Percentiles rank a stretch among this genome's conserved stretches.
Evolutionary conservation across 1,140 invertebrate genomes (phyloP).

Genomic region (Penaeus vannamei): DNA sequence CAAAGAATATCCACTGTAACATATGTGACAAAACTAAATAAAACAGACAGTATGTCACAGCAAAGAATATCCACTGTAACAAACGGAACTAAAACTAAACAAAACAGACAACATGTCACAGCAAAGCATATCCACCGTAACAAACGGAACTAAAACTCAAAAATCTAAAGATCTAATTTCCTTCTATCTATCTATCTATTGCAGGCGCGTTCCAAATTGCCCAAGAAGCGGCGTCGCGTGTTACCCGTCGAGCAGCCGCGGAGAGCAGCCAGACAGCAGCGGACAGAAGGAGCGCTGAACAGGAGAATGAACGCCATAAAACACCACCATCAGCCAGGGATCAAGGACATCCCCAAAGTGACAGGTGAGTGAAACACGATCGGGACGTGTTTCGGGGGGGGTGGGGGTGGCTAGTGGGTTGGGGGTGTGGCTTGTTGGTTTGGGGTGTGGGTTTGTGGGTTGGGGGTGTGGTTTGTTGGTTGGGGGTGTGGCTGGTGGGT

Average conservation of each 20-base stretch:
- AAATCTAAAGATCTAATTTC: no score
- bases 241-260: slow-evolving; percentile 86
- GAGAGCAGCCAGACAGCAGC: slow-evolving; percentile 66
- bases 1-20: no score
- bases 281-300: slow-evolving; percentile 68
- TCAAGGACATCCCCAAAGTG: slow-evolving; percentile 75
- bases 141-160: no score
- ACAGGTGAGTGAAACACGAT: neutral
- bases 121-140: no score
- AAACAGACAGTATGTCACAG: no score
- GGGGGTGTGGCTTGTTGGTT: neutral
- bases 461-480: no score
- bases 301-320: slow-evolving; percentile 76
- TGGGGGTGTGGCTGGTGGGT: no score
- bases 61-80: no score
- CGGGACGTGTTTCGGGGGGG: no score
- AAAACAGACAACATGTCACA: no score
- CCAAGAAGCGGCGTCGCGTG: slow-evolving; percentile 86
- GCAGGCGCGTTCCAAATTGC: slow-evolving; percentile 89
- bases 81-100: no score
- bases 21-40: no score
- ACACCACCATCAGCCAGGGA: slow-evolving; percentile 73
- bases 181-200: slow-evolving; percentile 69
- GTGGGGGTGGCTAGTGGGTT: neutral
- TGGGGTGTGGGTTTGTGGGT: neutral